Conservation (phyloP, 2,797 vertebrate genomes). For the Gadopsis bispinosus region DNA sequence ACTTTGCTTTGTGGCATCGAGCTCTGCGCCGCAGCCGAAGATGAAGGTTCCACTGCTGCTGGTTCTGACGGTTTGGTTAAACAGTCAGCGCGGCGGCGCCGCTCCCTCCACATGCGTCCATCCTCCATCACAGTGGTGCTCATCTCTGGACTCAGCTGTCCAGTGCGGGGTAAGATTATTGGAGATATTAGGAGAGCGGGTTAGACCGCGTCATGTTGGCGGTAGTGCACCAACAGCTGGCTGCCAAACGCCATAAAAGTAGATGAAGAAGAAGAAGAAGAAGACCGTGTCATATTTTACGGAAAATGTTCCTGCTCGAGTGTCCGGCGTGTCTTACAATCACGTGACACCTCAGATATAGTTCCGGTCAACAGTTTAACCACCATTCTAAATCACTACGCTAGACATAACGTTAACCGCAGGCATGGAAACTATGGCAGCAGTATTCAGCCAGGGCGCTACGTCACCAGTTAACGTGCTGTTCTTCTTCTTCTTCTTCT, state of each 20-base stretch:
- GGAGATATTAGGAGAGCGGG: fast-evolving
- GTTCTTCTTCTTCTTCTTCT: no score
- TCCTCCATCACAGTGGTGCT: conserved; percentile 82
- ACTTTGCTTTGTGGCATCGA: fast-evolving
- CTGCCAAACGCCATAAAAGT: no score
- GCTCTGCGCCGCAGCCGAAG: neutral
- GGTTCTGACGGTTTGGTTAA: conserved; percentile 35
- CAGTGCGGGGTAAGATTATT: conserved; percentile 82
- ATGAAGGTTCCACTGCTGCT: conserved; percentile 71
- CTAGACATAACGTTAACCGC: no score
- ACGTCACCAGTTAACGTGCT: neutral
- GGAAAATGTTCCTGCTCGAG: neutral
- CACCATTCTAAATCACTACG: neutral
- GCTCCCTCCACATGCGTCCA: conserved; percentile 53
- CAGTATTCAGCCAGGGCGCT: neutral
- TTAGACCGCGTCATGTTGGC: no score
- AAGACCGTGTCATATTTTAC: neutral
- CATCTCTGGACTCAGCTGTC: conserved; percentile 73
- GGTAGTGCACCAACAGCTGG: no score
- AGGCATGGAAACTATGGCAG: conserved; percentile 22
- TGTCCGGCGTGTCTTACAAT: fast-evolving
- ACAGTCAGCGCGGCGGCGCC: neutral
- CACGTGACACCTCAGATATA: neutral
- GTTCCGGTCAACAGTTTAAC: neutral
- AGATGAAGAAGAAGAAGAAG: no score